phyloP scores from a whole-genome alignment of 2,113 vertebrate species.

The Pitta sordida region DNA sequence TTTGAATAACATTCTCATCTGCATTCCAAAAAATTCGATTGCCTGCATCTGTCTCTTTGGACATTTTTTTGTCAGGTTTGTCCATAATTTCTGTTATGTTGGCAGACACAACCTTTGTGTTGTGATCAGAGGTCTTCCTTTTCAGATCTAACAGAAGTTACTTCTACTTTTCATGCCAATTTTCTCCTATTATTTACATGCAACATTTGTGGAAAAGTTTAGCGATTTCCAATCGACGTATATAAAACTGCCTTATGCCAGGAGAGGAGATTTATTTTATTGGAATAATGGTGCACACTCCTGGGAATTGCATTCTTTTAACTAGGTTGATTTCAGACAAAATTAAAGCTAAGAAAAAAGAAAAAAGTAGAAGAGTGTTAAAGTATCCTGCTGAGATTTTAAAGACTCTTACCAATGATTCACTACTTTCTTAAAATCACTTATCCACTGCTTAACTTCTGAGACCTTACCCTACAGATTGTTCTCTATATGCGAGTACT shows the following conservation, averaged over 20 bases:
- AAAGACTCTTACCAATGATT: constrained; percentile 32
- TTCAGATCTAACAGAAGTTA: background rate
- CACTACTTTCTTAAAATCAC: constrained; percentile 13
- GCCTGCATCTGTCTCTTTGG: background rate
- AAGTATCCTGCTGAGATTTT: constrained; percentile 20
- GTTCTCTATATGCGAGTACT: background rate
- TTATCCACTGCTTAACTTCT: background rate
- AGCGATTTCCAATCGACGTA: background rate
- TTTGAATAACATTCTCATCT: background rate
- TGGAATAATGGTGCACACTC: background rate
- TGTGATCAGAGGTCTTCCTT: background rate
- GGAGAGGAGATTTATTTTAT: background rate
- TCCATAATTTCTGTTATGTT: background rate
- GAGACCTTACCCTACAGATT: background rate
- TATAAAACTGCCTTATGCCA: background rate
- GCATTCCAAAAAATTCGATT: background rate
- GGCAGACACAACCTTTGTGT: background rate
- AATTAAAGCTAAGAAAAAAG: background rate
- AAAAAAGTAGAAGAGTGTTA: background rate
- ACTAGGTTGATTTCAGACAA: background rate
- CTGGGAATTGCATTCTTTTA: background rate
- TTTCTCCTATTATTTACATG: background rate
- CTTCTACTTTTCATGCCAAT: background rate
- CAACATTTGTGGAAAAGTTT: background rate
- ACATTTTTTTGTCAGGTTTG: background rate